Conservation (phyloP, 2,888 invertebrate species). For the Drosophila infuscata region DNA sequence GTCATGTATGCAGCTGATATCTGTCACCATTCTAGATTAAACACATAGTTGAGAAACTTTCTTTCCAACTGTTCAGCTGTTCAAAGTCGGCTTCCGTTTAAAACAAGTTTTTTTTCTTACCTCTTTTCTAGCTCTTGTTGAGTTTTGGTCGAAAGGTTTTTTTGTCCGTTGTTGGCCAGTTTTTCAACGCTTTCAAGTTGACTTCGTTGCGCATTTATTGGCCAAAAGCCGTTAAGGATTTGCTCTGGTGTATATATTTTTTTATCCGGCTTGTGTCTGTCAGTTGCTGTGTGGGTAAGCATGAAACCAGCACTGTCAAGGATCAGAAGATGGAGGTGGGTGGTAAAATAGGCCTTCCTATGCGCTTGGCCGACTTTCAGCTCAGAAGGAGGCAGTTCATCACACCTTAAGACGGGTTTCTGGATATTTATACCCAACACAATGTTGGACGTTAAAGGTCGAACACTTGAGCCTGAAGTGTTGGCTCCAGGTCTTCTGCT, state of each 20-base stretch:
- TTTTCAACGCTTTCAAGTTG: constrained; percentile 52
- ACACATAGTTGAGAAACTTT: background rate
- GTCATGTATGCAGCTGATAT: background rate
- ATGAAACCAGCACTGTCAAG: constrained; percentile 49
- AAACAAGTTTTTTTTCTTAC: constrained; percentile 10
- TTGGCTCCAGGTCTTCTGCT: constrained; percentile 45
- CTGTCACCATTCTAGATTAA: background rate
- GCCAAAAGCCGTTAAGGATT: constrained; percentile 69
- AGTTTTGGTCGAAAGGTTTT: constrained; percentile 8
- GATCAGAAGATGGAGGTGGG: background rate
- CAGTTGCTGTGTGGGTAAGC: constrained; percentile 51
- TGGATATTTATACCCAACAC: constrained; percentile 20
- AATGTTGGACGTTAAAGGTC: constrained; percentile 46
- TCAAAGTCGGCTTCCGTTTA: background rate
- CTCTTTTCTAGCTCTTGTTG: background rate
- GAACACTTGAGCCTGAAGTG: constrained; percentile 53
- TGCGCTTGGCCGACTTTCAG: constrained; percentile 36
- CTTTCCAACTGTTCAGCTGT: background rate
- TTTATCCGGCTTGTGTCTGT: constrained; percentile 41
- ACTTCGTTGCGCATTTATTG: constrained; percentile 72
- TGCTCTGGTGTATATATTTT: constrained; percentile 35
- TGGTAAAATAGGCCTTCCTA: constrained; percentile 16
- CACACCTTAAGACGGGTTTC: constrained; percentile 46
- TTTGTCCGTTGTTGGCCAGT: constrained; percentile 7
- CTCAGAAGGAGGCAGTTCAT: constrained; percentile 58